Evolutionary conservation across 2,113 vertebrate genomes (phyloP), one percentile per base, ranked within the genome.

Genomic region (Cairina moschata): DNA sequence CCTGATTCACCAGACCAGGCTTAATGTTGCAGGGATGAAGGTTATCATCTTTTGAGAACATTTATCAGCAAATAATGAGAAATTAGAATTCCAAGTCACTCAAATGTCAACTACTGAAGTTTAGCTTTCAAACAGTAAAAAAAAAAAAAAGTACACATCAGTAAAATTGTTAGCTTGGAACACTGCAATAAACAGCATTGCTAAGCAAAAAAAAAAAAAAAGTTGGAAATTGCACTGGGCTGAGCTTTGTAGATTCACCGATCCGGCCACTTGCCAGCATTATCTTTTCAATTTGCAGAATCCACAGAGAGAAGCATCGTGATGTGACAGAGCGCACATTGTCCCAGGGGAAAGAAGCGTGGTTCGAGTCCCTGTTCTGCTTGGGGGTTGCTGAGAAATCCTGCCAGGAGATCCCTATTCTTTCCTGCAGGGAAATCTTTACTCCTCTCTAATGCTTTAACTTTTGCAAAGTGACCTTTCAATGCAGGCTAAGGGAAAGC

Each of bases 41-140:
- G 36, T 85, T 91, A 87, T 50, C 36, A 80, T 90, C 67, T 87
- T 95, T 21, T 62, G 59, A 91, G 87, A 91, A 83, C n/a, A 46
- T 80, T 95, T 77, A 85, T 62, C 84, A 91, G 84, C 62, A 94
- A 55, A 88, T 74, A 95, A 95, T 67, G 56, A 91, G 46, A 95
- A 95, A 95, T 93, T 46, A 93, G 67, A 93, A 93, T 88, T 92
- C 62, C n/a, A 82, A 17, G 80, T 83, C 67, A 46, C 42, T 94
- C 77, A 59, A 56, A 74, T 5, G 0, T 36, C 87, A 77, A n/a
- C 66, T 77, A 75, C 3, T 77, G 67, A 69, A 87, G 90, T 77
- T 90, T 11, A 48, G 78, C 58, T 89, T 93, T 76, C 86, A 82
- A n/a, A 28, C 62, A 86, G 28, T 3, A 56, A 32, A 2, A 42